Percentiles rank a stretch among this genome's conserved stretches.
Evolutionary conservation across 2,888 invertebrate species (phyloP).

Genomic region (Mesoligia furuncula): DNA sequence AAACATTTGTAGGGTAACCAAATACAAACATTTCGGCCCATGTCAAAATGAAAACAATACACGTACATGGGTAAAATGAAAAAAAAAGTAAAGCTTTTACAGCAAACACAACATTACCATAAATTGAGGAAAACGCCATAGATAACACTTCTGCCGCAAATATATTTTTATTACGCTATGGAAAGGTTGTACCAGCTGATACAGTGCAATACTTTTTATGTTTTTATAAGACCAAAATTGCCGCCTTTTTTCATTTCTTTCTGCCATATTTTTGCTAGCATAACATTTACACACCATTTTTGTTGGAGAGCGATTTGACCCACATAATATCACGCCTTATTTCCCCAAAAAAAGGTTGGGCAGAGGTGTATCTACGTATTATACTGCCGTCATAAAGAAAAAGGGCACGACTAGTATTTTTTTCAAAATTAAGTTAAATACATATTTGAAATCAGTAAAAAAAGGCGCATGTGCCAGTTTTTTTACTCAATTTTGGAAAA

Average conservation of each 20-base stretch:
- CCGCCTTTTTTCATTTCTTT: neutral
- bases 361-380: neutral
- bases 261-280: neutral
- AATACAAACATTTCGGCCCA: neutral
- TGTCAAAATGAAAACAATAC: neutral
- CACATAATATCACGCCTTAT: neutral
- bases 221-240: constrained; percentile 26
- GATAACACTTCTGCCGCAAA: constrained; percentile 28
- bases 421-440: too few relatives aligned
- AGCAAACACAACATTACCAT: constrained; percentile 28
- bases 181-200: constrained; percentile 11
- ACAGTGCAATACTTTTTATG: constrained; percentile 14
- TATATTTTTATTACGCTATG: constrained; percentile 41
- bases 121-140: constrained; percentile 28
- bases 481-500: too few relatives aligned
- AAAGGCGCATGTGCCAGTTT: too few relatives aligned
- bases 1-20: too few relatives aligned
- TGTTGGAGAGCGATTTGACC: neutral
- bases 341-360: neutral
- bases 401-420: too few relatives aligned
- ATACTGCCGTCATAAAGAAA: too few relatives aligned
- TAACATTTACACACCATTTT: neutral
- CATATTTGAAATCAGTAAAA: too few relatives aligned
- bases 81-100: neutral
- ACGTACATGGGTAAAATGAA: neutral